Base-by-base conservation (phyloP, 2,113 vertebrate species). In the Scortum barcoo region DNA sequence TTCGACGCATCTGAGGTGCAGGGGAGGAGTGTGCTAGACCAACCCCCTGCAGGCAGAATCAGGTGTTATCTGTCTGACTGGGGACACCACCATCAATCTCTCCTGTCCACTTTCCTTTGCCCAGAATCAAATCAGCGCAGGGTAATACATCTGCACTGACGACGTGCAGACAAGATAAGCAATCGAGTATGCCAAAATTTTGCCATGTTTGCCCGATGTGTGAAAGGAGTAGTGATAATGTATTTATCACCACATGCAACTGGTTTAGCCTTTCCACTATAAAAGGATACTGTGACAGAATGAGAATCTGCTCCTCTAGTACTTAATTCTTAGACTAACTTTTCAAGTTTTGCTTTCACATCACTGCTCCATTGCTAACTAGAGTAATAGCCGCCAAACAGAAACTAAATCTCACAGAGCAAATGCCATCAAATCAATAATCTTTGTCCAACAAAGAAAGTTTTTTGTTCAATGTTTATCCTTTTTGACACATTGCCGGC, bases 21-120 rank as follows among this genome's bases (percentile, higher is more conserved):
- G 72, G 74, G 81, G 90, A 84, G 89, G 81, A 71, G 76, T 54
- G 86, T 58, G 78, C 80, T 85, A 63, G 89, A 82, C 89, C 83
- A 85, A 84, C 83, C 86, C 93, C 93, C 92, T 92, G 87, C 91
- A 90, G 93, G 94, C 88, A 87, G 88, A 92, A 93, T 94, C 92
- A 92, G 92, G 91, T 92, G 91, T 94, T 94, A 96, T 95, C 93
- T 93, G 89, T 93, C 93, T 90, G 89, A 93, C 85, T 92, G 87
- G 85, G 87, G 93, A 95, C 92, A 93, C 61, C 84, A n/a, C 93
- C 93, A 95, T 95, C 94, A 93, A 94, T 94, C 93, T 94, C 89
- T 80, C 83, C 86, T 78, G 88, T 92, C 92, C 89, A 62, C 78
- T 90, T 72, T 89, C 82, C 90, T 90, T 83, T 91, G 89, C 86